Base-by-base conservation (phyloP, 30 jellyfish, hydroid and myxozoan species). In the Catostylus mosaicus region DNA sequence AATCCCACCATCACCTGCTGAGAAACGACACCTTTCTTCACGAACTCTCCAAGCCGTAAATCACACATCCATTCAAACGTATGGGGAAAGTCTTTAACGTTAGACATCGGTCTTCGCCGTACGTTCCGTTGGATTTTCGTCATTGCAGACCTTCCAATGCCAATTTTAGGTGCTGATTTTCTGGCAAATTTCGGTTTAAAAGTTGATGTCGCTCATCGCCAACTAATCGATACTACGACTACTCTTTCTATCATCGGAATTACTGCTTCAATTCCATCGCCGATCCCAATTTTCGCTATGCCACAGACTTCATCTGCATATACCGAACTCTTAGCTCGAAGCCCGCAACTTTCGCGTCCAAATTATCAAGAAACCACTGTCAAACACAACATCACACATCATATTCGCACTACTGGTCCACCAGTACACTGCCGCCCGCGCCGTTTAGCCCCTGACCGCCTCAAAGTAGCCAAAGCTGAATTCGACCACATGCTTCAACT, bases 101-200 rank as follows among this genome's bases (percentile, higher is more conserved):
- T 57, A 57, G 52, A 23, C 52, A n/a, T n/a, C n/a, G n/a, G n/a
- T n/a, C n/a, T n/a, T n/a, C n/a, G n/a, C n/a, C n/a, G n/a, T n/a
- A n/a, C 65, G 9, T 66, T 66, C 65, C 26, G 66, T 31, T 32
- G 69, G 83, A 70, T 32, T 70, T 70, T 70, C 73, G 19, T 70
- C 54, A 65, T 65, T 65, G 78, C 50, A 3, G 78, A 72, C 82
- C 14, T 38, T 67, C n/a, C n/a, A n/a, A n/a, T n/a, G n/a, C n/a
- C n/a, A n/a, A n/a, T n/a, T n/a, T n/a, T n/a, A n/a, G n/a, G 84
- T 30, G 84, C 84, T 72, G 84, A 72, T 72, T 72, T 72, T 45
- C 84, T 72, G 43, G 77, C 57, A 3, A 7, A 45, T 51, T 38
- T 38, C 36, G 26, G n/a, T 23, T 72, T 72, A 30, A 9, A 38